Conservation (phyloP, 2,113 vertebrate species). For the Butorides virescens region DNA sequence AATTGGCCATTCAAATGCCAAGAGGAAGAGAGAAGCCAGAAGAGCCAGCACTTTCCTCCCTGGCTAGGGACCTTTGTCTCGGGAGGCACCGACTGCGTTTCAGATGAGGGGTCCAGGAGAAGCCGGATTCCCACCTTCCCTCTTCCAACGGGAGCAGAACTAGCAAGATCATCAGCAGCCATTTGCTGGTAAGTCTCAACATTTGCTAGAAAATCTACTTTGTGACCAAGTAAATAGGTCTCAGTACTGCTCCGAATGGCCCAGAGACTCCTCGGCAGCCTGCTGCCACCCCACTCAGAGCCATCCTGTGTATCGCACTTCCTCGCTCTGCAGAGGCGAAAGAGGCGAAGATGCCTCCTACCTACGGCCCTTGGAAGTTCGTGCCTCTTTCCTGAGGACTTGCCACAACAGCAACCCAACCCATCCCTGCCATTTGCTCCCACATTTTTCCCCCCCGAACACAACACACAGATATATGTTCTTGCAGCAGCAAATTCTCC, state of each 20-base stretch:
- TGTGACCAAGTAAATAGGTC: background rate
- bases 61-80: background rate
- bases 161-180: background rate
- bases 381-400: background rate
- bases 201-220: background rate
- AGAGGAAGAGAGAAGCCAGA: background rate
- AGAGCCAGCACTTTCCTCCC: background rate
- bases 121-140: background rate
- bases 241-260: background rate
- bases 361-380: background rate
- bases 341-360: background rate
- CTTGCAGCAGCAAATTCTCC: background rate
- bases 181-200: background rate
- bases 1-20: background rate
- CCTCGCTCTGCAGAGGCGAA: background rate
- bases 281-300: background rate
- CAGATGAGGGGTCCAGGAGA: background rate
- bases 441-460: background rate
- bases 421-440: background rate
- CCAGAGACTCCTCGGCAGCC: background rate
- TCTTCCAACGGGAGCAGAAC: background rate
- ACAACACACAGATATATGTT: fast-evolving
- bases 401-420: background rate
- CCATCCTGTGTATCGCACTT: fast-evolving
- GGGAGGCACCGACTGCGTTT: fast-evolving